These are phyloP conservation scores for Nymphalis io DNA, from an alignment of 1,140 invertebrate genomes.

Conservation along the genomic window DNA sequence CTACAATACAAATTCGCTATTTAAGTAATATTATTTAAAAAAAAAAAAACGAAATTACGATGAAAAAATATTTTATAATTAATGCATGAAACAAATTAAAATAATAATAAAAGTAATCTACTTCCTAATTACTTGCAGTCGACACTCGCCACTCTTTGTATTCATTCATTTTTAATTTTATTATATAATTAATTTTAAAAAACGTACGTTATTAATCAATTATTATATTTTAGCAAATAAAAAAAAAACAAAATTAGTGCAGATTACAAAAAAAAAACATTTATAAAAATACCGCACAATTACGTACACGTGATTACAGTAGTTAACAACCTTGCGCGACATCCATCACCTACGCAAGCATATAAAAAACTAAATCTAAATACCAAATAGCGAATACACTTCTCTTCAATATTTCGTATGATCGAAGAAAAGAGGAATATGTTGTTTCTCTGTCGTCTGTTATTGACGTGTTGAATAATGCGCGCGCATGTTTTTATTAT, in stretches of 20 bases:
- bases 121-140: too few species aligned
- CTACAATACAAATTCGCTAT: too few species aligned
- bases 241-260: conserved; percentile 20
- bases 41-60: too few species aligned
- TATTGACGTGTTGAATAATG: conserved; percentile 66
- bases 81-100: too few species aligned
- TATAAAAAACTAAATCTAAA: conserved; percentile 58
- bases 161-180: too few species aligned
- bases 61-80: too few species aligned
- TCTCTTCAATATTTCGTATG: conserved; percentile 26
- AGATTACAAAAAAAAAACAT: conserved; percentile 16
- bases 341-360: conserved; percentile 47
- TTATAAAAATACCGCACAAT: conserved; percentile 29
- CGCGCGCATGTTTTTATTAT: conserved; percentile 45
- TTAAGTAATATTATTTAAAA: too few species aligned
- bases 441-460: conserved; percentile 47
- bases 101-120: too few species aligned
- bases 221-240: too few species aligned
- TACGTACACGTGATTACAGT: conserved; percentile 58
- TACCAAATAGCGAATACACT: conserved; percentile 12
- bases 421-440: conserved; percentile 49
- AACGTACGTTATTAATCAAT: too few species aligned
- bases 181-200: too few species aligned
- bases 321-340: conserved; percentile 50
- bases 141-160: too few species aligned